Evolutionary conservation across 92 coral and sea anemone genomes (phyloP), one percentile per base, ranked within the genome.

Genomic region (Hydrozoanthus gracilis): DNA sequence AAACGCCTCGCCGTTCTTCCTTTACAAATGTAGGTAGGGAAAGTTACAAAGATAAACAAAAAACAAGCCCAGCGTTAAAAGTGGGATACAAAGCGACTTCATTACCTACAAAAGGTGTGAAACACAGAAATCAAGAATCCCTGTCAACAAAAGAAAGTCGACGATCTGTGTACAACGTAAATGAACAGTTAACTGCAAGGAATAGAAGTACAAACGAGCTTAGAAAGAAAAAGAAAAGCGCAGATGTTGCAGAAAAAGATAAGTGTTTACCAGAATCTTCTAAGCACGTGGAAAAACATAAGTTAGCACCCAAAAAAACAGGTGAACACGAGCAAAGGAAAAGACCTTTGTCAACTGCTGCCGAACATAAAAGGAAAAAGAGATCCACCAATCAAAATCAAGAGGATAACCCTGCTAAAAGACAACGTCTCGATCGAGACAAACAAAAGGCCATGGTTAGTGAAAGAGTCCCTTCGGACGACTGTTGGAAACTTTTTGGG

Each of bases 361-460:
- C 85, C 13, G 60, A 6, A 10, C 18, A 74, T 11, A 80, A 80
- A 51, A 74, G 85, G 55, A 80, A 66, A 9, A 80, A 80, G 60
- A 65, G 85, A 46, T 64, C 66, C 27, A 12, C 54, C 4, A 51
- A 12, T 4, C 16, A 47, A 16, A 14, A 80, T 49, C 55, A 80
- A 65, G 35, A 62, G 7, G 62, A 65, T 16, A 80, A 66, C 13
- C 74, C 73, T 48, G 44, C 16, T 13, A 80, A 80, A 65, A 80
- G 75, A 48, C 49, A 17, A 66, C 85, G 85, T 48, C 61, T 80
- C 6, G 48, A 47, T 80, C 45, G 51, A 9, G 75, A 18, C 3
- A 70, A 65, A 4, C 51, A 80, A 80, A 80, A 9, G 7, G 16
- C 52, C 44, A 13, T 35, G n/a, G 48, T 18, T 12, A 61, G 46